These are phyloP conservation scores for Chrysolina haemoptera DNA, from an alignment of 2,888 invertebrate species.

Conservation along the genomic window DNA sequence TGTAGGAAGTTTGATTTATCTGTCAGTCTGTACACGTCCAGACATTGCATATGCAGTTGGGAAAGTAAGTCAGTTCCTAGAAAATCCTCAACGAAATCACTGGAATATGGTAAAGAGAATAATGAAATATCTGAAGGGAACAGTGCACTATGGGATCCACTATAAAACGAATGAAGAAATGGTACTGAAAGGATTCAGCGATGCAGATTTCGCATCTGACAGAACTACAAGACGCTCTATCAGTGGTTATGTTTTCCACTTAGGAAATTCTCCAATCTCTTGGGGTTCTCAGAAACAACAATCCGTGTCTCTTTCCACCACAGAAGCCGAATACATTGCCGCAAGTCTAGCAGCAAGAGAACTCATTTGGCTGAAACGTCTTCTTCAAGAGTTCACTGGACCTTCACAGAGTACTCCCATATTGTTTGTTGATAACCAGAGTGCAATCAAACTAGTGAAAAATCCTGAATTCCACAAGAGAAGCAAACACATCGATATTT, in stretches of 20 bases:
- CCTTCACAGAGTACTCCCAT: too few species aligned
- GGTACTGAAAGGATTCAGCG: not conserved
- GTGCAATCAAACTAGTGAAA: too few species aligned
- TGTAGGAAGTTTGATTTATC: not conserved
- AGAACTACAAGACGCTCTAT: not conserved
- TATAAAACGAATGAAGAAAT: not conserved
- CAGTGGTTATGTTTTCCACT: not conserved
- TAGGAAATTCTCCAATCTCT: too few species aligned
- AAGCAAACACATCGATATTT: too few species aligned
- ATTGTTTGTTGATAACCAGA: too few species aligned
- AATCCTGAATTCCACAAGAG: too few species aligned
- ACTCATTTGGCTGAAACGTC: too few species aligned
- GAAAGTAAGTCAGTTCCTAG: too few species aligned
- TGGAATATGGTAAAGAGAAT: not conserved
- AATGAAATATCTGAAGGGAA: not conserved
- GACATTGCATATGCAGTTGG: not conserved
- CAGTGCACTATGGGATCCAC: not conserved
- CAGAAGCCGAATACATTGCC: too few species aligned
- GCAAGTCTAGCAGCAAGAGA: too few species aligned
- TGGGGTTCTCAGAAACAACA: not conserved
- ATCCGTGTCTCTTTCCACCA: too few species aligned
- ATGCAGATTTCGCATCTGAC: not conserved
- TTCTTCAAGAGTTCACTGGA: too few species aligned
- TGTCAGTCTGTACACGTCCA: not conserved
- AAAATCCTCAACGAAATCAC: not conserved